Percentiles rank a stretch among this genome's conserved stretches.
These are phyloP conservation scores for Microdon myrmicae DNA, from an alignment of 2,888 invertebrate species.

Conservation along the genomic window DNA sequence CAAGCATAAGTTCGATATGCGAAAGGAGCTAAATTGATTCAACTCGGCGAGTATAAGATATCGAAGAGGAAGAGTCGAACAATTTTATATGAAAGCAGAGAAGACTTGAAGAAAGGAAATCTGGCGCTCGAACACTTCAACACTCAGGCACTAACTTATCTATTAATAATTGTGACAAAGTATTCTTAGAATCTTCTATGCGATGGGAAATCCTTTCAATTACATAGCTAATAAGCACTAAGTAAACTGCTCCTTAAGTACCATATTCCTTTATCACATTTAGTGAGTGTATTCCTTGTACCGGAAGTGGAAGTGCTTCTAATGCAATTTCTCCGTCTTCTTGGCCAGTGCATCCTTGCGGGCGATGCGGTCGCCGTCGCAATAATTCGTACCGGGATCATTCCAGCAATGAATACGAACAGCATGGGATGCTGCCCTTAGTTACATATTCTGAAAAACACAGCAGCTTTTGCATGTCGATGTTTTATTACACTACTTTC, in stretches of 20 bases:
- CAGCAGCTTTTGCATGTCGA: no score
- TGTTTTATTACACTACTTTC: constrained; percentile 19
- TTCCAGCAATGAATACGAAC: background rate
- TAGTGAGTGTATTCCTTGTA: background rate
- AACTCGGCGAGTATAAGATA: no score
- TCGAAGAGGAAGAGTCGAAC: no score
- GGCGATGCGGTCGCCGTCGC: constrained; percentile 34
- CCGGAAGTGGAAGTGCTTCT: constrained; percentile 3
- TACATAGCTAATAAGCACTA: constrained; percentile 38
- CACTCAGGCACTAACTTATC: constrained; percentile 22
- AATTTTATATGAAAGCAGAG: no score
- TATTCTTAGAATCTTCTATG: constrained; percentile 32
- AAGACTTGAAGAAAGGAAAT: background rate
- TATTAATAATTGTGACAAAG: constrained; percentile 38
- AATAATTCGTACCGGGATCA: constrained; percentile 10
- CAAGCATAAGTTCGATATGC: background rate
- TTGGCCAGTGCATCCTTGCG: constrained; percentile 9
- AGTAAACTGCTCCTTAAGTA: constrained; percentile 16
- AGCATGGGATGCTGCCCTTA: background rate
- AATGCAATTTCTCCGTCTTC: constrained; percentile 37
- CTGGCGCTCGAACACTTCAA: background rate
- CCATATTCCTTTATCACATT: no score
- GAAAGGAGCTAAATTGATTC: background rate
- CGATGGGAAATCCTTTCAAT: constrained; percentile 42
- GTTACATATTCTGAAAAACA: no score